Evolutionary conservation across 2,888 invertebrate species (phyloP), one percentile per base, ranked within the genome.

Genomic region (Choreutis nemorana): DNA sequence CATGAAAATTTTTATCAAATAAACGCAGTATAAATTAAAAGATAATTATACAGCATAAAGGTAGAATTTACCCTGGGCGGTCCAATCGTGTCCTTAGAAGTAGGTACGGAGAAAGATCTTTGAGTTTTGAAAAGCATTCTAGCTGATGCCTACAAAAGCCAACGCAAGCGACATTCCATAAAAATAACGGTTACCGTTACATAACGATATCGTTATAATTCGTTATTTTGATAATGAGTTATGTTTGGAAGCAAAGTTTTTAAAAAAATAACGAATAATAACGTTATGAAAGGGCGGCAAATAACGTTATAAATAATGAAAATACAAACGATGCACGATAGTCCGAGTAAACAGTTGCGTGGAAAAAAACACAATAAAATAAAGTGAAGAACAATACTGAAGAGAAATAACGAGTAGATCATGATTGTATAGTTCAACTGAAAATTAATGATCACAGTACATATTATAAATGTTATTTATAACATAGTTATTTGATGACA

Each of bases 41-140:
- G 9, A 28, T 21, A 10, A 10, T 26, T 14, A 26, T 28, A 14
- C 6, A n/a, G n/a, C n/a, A n/a, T n/a, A n/a, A n/a, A n/a, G n/a
- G n/a, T n/a, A n/a, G n/a, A n/a, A n/a, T 34, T 55, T 64, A 78
- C 78, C 66, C 77, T 82, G 55, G 70, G 75, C 1, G 67, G 65
- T 43, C 62, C 66, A 28, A 78, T 86, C 55, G 67, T 59, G 65
- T 90, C 90, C 82, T 93, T 93, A 35, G 93, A 89, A 22, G 92
- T 91, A 40, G 94, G 94, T 73, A 94, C 91, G 55, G 94, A 94
- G 71, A 93, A 92, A 46, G 94, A 94, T 57, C 94, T 85, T 82
- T 93, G 93, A 46, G 92, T 92, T 82, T 93, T 93, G 79, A 92
- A 92, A 79, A 89, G 86, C 82, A 90, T 87, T 81, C 87, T 83